A percentile compares a stretch with the other conserved stretches of the same genome.
Evolutionary conservation across 2,113 vertebrate genomes (phyloP).

Genomic region (Calcarius ornatus): DNA sequence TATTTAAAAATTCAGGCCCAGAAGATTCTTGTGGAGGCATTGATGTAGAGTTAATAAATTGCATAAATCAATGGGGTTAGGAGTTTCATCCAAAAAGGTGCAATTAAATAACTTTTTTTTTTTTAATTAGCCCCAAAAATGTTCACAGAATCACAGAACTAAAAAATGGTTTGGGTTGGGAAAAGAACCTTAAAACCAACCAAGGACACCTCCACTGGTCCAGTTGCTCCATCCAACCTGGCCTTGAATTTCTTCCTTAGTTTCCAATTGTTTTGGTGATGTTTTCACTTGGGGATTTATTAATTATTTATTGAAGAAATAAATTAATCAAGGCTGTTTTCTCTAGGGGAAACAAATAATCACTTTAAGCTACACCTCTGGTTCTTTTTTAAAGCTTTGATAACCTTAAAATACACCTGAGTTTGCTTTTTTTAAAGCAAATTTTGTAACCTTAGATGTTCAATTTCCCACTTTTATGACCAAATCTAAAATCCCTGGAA

Average conservation of each 20-base stretch:
- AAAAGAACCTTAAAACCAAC: not conserved
- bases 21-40: not conserved
- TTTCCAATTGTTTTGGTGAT: not conserved
- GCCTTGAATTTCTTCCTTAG: too few species aligned
- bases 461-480: slow-evolving; percentile 27
- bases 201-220: not conserved
- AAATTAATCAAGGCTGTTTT: not conserved
- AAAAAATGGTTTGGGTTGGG: not conserved
- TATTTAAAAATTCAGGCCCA: not conserved
- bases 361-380: not conserved
- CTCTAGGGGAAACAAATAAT: not conserved
- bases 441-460: not conserved
- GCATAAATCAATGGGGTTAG: not conserved
- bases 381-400: not conserved
- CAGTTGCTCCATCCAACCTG: not conserved
- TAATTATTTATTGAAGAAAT: not conserved
- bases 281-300: not conserved
- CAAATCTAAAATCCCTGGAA: slow-evolving; percentile 32
- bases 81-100: not conserved
- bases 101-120: not conserved
- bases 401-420: not conserved
- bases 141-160: not conserved
- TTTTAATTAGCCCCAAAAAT: not conserved
- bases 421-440: not conserved
- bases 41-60: not conserved